Percentiles rank a stretch among this genome's conserved stretches.
phyloP scores from a whole-genome alignment of 2,888 invertebrate genomes.

The Mesochorus sp. region DNA sequence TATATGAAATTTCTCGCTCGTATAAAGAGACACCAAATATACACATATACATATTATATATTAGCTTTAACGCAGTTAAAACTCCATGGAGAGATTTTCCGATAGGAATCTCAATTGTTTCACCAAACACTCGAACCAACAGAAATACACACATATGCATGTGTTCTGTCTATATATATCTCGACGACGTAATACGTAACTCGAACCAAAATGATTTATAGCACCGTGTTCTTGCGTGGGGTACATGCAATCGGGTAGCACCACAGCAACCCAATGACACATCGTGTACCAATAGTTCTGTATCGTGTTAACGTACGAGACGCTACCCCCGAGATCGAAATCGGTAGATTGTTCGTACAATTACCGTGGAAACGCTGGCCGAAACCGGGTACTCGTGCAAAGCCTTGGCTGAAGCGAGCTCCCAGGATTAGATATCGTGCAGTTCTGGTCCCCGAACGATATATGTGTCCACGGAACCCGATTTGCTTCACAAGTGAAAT shows the following conservation, averaged over 20 bases:
- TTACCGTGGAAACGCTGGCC: slow-evolving; percentile 32
- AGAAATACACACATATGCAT: too few species aligned
- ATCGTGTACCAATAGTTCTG: not conserved
- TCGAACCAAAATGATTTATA: slow-evolving; percentile 18
- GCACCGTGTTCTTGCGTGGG: not conserved
- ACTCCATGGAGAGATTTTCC: slow-evolving; percentile 31
- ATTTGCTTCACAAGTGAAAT: slow-evolving; percentile 19
- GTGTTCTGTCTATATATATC: too few species aligned
- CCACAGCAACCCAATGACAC: not conserved
- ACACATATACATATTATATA: not conserved
- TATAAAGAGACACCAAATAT: not conserved
- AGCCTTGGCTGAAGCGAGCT: slow-evolving; percentile 3
- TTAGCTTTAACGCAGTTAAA: slow-evolving; percentile 40
- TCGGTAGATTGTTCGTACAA: slow-evolving; percentile 42
- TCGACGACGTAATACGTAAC: slow-evolving; percentile 11
- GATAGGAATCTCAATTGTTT: slow-evolving; percentile 41
- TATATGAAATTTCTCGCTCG: not conserved
- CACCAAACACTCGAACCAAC: slow-evolving; percentile 16
- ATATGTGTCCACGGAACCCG: slow-evolving; percentile 20
- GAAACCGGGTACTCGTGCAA: not conserved
- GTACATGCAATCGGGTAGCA: not conserved
- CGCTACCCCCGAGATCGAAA: slow-evolving; percentile 22
- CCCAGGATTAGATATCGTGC: slow-evolving; percentile 29
- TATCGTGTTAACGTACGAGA: slow-evolving; percentile 41
- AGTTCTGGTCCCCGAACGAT: slow-evolving; percentile 8